Evolutionary conservation across 2,113 vertebrate genomes (phyloP), one percentile per base, ranked within the genome.

Genomic region (Vidua macroura): DNA sequence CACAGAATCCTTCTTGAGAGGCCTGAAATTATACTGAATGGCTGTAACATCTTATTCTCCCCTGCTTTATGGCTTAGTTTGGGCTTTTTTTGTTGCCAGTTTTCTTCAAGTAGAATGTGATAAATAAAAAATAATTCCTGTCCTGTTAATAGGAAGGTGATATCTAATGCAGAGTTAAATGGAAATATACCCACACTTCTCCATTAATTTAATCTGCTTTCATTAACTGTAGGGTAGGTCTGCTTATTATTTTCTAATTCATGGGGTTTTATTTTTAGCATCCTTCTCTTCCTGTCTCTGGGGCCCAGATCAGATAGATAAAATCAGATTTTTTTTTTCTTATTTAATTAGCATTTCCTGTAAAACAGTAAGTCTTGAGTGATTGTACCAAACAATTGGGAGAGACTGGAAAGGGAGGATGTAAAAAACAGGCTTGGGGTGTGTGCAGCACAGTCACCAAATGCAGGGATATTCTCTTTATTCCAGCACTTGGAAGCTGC

Each of bases 11-110:
- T 31, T 79, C 87, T 72, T 83, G 85, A 76, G 63, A 84, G 10
- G 6, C 19, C 56, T 82, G 22, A 49, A 87, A 87, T 62, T 25
- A 25, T 52, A 60, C 22, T 79, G 49, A 52, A 82, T 79, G 33
- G 21, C 33, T 48, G 84, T 67, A 55, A 93, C 10, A 1, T 75
- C 35, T 87, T 90, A 49, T 64, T 91, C 19, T 89, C 9, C 17
- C 30, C 43, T 75, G 19, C 21, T 84, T 84, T 74, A 43, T 85
- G 35, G 9, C n/a, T 90, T 56, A 23, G 15, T 35, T 48, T 48
- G 25, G 10, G 1, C 0, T 1, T 6, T 51, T 52, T 35, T 86
- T 41, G 15, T 72, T 63, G 10, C 6, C 4, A 10, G 35, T 17
- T 86, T 86, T 85, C 27, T 87, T 55, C n/a, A 74, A n/a, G 12